Conservation (phyloP, 2,113 vertebrate species). For the Paraplagusia blochii region DNA sequence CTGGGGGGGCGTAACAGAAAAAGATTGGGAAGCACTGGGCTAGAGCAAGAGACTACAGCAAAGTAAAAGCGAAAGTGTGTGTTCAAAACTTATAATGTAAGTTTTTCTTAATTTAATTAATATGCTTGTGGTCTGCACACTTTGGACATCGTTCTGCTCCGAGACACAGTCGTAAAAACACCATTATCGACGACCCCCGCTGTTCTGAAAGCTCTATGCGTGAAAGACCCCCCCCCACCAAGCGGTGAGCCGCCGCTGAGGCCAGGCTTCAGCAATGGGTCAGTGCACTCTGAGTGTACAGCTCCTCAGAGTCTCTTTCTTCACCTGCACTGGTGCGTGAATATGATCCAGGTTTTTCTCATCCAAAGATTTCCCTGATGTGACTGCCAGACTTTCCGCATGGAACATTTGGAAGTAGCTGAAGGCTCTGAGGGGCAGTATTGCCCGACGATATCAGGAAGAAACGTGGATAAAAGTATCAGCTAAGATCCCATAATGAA, state of each 20-base stretch:
- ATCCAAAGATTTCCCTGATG: slow-evolving; percentile 22
- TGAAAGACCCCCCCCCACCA: slow-evolving; percentile 31
- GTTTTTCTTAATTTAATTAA: slow-evolving; percentile 17
- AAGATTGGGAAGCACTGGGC: too few species aligned
- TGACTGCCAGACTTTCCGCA: slow-evolving; percentile 47
- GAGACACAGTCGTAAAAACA: slow-evolving; percentile 38
- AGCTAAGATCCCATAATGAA: too few species aligned
- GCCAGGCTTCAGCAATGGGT: slow-evolving; percentile 62
- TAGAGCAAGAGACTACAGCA: slow-evolving; percentile 10
- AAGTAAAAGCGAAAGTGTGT: slow-evolving; percentile 5
- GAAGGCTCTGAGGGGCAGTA: not conserved
- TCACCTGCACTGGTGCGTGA: slow-evolving; percentile 18
- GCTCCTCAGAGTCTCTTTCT: slow-evolving; percentile 39
- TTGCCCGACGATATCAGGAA: too few species aligned
- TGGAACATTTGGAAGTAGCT: slow-evolving; percentile 29
- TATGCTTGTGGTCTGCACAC: slow-evolving; percentile 19
- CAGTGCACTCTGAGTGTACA: slow-evolving; percentile 53
- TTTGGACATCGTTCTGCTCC: slow-evolving; percentile 16
- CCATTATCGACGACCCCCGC: slow-evolving; percentile 59
- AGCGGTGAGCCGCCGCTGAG: slow-evolving; percentile 36
- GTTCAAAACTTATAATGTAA: slow-evolving; percentile 9
- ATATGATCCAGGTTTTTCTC: slow-evolving; percentile 13
- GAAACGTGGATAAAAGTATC: too few species aligned
- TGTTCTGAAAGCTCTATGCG: slow-evolving; percentile 48
- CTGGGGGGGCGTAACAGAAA: too few species aligned